phyloP scores from a whole-genome alignment of 2,113 vertebrate species.

The Varanus komodoensis region DNA sequence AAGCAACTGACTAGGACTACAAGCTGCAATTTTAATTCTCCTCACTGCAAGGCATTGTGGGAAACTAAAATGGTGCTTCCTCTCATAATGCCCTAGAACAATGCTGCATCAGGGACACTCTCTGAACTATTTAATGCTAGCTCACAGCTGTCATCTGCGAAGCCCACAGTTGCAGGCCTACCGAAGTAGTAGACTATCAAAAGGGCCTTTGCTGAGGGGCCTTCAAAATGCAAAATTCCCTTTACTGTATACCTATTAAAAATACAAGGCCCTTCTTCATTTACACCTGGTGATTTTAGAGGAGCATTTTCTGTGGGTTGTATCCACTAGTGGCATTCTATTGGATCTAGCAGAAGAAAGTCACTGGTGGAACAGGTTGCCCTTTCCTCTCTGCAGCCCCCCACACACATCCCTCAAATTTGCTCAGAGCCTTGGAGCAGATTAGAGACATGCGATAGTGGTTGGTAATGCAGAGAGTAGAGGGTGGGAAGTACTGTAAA shows the following conservation, averaged over 20 bases:
- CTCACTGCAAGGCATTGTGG: background rate
- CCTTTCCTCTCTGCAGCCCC: too few species aligned
- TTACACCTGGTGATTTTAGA: background rate
- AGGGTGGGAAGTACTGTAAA: too few species aligned
- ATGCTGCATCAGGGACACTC: background rate
- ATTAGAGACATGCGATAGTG: too few species aligned
- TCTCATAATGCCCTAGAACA: background rate
- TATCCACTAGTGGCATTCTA: too few species aligned
- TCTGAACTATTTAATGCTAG: background rate
- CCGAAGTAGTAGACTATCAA: background rate
- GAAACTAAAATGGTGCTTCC: background rate
- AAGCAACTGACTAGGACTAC: background rate
- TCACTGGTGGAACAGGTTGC: too few species aligned
- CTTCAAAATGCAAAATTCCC: too few species aligned
- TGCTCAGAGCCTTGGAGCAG: too few species aligned
- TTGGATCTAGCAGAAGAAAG: too few species aligned
- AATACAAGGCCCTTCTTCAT: background rate
- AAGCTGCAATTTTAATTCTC: background rate
- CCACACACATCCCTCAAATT: too few species aligned
- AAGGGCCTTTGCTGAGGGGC: background rate
- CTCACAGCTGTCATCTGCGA: background rate
- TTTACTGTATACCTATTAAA: background rate
- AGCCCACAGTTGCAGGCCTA: background rate
- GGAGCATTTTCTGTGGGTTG: background rate
- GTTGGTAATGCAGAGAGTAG: too few species aligned